These are phyloP conservation scores for Silurus glanis DNA, from an alignment of 2,113 vertebrate species.

Conservation along the genomic window DNA sequence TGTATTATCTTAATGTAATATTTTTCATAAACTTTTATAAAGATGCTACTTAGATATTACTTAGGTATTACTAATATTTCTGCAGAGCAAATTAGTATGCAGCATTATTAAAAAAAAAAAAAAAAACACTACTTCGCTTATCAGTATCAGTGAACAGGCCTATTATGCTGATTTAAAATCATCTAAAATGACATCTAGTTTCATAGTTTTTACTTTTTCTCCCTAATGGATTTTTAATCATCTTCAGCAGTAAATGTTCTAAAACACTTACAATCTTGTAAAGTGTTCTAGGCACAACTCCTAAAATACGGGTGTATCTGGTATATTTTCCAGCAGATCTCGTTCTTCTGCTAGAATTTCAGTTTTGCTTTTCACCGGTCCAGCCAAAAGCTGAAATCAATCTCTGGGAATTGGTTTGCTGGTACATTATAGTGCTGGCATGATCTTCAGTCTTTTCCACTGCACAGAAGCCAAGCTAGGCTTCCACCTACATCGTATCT, in stretches of 20 bases:
- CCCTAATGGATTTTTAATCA: not conserved
- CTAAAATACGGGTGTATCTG: not conserved
- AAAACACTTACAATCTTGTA: not conserved
- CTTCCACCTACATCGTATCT: constrained; percentile 2
- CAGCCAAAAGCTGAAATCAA: constrained; percentile 33
- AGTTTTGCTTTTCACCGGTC: not conserved
- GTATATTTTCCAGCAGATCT: not conserved
- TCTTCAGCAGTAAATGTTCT: not conserved
- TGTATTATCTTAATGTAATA: too few relatives aligned
- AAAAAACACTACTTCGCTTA: not conserved
- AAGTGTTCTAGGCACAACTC: not conserved
- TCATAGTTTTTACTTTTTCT: not conserved
- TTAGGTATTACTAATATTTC: not conserved
- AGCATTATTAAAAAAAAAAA: too few relatives aligned
- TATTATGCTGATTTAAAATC: not conserved
- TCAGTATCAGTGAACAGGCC: not conserved
- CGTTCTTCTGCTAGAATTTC: not conserved
- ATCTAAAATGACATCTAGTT: not conserved
- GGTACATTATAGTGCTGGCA: constrained; percentile 19
- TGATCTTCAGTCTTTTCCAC: constrained; percentile 1
- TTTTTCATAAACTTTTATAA: too few relatives aligned
- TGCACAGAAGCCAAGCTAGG: not conserved
- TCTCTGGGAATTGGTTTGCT: not conserved
- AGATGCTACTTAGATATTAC: not conserved
- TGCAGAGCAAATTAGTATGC: not conserved